A percentile compares a stretch with the other conserved stretches of the same genome.
Evolutionary conservation across 2,888 invertebrate species (phyloP).

Genomic region (Neuroscelio doddi): DNA sequence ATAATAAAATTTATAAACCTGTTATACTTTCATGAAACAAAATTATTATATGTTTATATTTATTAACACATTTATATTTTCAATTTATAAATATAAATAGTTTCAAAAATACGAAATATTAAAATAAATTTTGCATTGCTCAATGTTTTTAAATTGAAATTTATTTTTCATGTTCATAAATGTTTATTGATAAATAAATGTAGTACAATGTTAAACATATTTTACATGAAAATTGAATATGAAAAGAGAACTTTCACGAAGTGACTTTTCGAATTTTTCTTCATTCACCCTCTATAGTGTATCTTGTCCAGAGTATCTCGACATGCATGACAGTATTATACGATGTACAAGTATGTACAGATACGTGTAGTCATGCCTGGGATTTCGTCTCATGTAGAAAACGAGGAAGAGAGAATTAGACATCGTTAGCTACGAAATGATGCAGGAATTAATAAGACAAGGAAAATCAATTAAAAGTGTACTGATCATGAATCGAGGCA

Average conservation of each 20-base stretch:
- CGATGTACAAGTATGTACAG: conserved; percentile 17
- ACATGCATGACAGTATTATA: conserved; percentile 30
- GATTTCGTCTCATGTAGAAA: conserved; percentile 14
- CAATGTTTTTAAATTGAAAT: too few relatives aligned
- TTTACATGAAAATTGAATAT: neutral
- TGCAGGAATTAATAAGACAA: conserved; percentile 20
- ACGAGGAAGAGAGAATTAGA: conserved; percentile 20
- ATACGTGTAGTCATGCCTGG: neutral
- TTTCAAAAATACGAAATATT: too few relatives aligned
- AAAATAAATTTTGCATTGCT: too few relatives aligned
- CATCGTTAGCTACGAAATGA: conserved; percentile 24
- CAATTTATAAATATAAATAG: too few relatives aligned
- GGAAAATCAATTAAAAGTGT: conserved; percentile 27
- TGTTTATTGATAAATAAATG: too few relatives aligned
- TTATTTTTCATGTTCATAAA: too few relatives aligned
- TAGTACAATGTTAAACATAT: too few relatives aligned
- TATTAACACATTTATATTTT: too few relatives aligned
- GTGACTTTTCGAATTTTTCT: conserved; percentile 25
- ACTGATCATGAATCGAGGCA: neutral
- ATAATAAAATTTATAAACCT: too few relatives aligned
- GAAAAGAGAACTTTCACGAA: conserved; percentile 35
- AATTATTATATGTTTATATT: too few relatives aligned
- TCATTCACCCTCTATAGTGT: conserved; percentile 32
- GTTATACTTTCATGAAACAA: too few relatives aligned
- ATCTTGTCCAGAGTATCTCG: conserved; percentile 41